Percentiles rank a stretch among this genome's conserved stretches.
Conservation (phyloP, 1,140 invertebrate genomes). For the Branchinecta lynchi region DNA sequence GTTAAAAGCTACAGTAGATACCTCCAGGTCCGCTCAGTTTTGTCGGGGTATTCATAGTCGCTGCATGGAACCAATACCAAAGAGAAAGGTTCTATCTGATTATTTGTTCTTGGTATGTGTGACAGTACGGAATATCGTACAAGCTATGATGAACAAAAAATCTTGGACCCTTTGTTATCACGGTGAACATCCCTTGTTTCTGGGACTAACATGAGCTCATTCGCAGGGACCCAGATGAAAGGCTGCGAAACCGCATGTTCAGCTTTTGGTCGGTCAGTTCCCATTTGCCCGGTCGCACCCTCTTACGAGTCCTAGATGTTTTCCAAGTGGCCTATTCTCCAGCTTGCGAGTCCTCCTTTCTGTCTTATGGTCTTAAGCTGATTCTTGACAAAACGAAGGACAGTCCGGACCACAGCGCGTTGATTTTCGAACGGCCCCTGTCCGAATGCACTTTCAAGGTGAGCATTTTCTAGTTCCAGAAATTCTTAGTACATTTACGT, state of each 20-base stretch:
- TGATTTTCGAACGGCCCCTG: neutral
- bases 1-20: too few species aligned
- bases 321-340: neutral
- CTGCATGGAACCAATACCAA: too few species aligned
- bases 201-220: neutral
- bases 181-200: too few species aligned
- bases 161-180: too few species aligned
- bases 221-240: neutral
- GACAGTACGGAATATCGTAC: too few species aligned
- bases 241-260: neutral
- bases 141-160: too few species aligned
- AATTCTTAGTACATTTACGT: too few species aligned
- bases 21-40: too few species aligned
- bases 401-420: neutral
- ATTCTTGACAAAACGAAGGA: neutral
- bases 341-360: neutral
- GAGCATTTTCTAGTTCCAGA: neutral
- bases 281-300: neutral
- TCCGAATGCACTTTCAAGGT: slow-evolving; percentile 8
- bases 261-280: neutral
- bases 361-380: neutral
- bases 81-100: too few species aligned
- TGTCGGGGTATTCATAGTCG: too few species aligned
- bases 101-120: too few species aligned
- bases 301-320: neutral